Conservation (phyloP, 2,113 vertebrate species). For the Bucco capensis region DNA sequence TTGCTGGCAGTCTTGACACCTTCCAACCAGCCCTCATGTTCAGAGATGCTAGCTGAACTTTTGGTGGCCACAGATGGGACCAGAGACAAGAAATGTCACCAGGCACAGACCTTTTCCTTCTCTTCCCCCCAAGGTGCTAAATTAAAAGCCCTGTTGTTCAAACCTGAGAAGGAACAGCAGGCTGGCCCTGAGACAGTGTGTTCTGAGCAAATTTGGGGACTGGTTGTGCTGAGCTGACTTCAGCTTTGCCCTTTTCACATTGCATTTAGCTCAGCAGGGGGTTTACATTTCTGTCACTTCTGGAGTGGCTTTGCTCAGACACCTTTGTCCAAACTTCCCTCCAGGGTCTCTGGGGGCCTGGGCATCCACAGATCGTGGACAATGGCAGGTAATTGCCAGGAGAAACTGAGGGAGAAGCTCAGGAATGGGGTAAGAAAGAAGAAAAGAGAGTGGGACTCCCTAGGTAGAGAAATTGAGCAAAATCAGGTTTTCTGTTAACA, state of each 20-base stretch:
- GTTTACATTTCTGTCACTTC: constrained; percentile 6
- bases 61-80: not conserved
- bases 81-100: not conserved
- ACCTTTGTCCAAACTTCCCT: not conserved
- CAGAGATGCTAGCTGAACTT: not conserved
- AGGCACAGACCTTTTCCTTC: not conserved
- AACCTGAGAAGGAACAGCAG: not conserved
- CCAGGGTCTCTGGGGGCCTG: not conserved
- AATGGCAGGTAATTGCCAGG: not conserved
- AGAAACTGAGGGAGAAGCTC: not conserved
- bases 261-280: not conserved
- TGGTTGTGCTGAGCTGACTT: not conserved
- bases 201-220: not conserved
- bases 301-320: not conserved
- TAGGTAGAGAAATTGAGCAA: not conserved
- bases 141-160: not conserved
- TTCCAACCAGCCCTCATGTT: not conserved
- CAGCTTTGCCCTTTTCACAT: constrained; percentile 13
- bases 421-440: not conserved
- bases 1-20: not conserved
- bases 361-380: not conserved
- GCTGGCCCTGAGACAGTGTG: not conserved
- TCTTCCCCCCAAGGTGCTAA: not conserved
- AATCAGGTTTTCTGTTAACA: not conserved
- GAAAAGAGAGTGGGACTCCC: not conserved